These are phyloP conservation scores for Peromyscus leucopus DNA, from an alignment of 2,113 vertebrate genomes.

Conservation along the genomic window DNA sequence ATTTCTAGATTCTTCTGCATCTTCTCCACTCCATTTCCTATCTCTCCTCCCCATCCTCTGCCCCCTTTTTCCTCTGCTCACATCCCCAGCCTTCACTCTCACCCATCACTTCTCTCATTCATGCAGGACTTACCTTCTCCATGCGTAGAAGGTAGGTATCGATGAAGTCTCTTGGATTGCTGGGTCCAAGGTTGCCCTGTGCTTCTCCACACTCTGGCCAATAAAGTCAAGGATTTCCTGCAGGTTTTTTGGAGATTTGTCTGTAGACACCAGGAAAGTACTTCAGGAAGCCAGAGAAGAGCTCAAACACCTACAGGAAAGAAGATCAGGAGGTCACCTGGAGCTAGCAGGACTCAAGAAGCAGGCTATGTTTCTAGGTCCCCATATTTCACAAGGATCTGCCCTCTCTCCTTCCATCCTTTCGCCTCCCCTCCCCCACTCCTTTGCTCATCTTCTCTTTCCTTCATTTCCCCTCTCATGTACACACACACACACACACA, in stretches of 20 bases:
- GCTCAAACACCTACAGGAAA: constrained; percentile 49
- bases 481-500: not conserved
- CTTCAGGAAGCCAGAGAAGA: constrained; percentile 80
- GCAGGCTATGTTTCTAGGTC: not conserved
- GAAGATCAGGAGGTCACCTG: not conserved
- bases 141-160: constrained; percentile 85
- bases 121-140: constrained; percentile 78
- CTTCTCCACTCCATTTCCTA: not conserved
- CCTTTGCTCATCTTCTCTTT: not conserved
- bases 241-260: constrained; percentile 37
- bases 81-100: rapidly evolving
- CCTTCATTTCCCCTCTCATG: too few relatives aligned
- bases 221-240: constrained; percentile 69
- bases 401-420: not conserved
- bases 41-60: rapidly evolving
- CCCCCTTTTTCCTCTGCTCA: too few relatives aligned
- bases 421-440: too few relatives aligned
- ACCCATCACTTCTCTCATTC: not conserved
- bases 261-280: constrained; percentile 82
- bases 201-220: constrained; percentile 68
- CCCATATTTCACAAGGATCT: not conserved
- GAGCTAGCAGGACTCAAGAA: not conserved
- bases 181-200: constrained; percentile 77
- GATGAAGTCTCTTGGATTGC: constrained; percentile 80
- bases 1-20: not conserved